Conservation (phyloP, 2,888 invertebrate species). For the Cephus nigrinus region DNA sequence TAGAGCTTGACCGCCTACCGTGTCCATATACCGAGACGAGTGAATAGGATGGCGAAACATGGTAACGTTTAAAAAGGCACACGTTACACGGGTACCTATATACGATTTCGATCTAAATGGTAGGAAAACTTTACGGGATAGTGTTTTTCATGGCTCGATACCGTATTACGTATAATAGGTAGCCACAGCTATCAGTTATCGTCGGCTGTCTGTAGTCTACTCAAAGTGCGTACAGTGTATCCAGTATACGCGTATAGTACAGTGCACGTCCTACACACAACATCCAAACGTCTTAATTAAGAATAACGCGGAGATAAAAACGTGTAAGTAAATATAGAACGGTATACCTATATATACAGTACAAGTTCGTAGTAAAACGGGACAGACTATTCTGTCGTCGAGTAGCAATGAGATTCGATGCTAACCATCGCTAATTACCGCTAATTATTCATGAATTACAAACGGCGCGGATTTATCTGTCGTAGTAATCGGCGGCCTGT, state of each 20-base stretch:
- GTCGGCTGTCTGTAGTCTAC: background rate
- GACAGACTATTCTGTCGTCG: background rate
- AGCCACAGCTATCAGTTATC: background rate
- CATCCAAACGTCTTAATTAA: constrained; percentile 31
- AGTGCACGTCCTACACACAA: constrained; percentile 23
- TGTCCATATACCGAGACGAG: background rate
- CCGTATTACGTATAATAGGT: background rate
- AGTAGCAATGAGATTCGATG: background rate
- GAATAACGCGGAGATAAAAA: background rate
- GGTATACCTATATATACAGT: background rate
- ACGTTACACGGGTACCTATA: constrained; percentile 3
- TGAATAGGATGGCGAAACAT: background rate
- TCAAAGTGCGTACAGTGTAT: background rate
- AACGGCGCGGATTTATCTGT: background rate
- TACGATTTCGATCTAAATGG: constrained; percentile 6
- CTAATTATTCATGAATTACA: background rate
- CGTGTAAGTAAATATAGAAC: background rate
- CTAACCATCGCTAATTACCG: background rate
- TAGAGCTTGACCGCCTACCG: background rate
- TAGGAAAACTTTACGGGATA: background rate
- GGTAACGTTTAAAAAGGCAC: constrained; percentile 8
- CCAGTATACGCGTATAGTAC: background rate
- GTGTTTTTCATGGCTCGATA: background rate
- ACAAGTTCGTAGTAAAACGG: background rate
- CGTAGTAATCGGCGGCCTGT: background rate